A percentile compares a stretch with the other conserved stretches of the same genome.
Evolutionary conservation across 1,140 invertebrate species (phyloP).

Genomic region (Procambarus clarkii): DNA sequence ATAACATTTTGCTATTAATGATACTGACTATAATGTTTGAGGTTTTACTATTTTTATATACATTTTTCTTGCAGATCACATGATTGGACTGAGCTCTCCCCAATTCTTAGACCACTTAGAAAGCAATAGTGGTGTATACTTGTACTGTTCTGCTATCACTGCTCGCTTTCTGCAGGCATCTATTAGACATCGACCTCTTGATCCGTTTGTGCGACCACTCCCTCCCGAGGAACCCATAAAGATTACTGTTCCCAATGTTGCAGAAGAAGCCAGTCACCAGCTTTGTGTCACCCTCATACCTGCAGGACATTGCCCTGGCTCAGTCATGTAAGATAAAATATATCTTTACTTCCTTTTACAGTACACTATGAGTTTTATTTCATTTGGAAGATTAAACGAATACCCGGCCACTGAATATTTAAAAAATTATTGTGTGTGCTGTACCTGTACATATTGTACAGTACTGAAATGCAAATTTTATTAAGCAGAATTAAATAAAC

Average conservation of each 20-base stretch:
- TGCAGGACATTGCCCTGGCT: conserved; percentile 84
- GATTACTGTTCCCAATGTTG: conserved; percentile 71
- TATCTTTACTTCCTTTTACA: too few relatives aligned
- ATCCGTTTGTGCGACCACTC: conserved; percentile 66
- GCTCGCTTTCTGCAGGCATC: conserved; percentile 71
- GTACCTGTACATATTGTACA: too few relatives aligned
- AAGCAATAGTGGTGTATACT: conserved; percentile 71
- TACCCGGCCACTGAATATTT: too few relatives aligned
- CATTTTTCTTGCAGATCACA: conserved; percentile 79
- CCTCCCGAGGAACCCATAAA: conserved; percentile 71
- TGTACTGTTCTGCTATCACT: conserved; percentile 71
- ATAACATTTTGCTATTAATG: too few relatives aligned
- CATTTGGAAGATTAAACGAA: too few relatives aligned
- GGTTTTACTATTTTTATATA: neutral
- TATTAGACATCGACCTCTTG: conserved; percentile 64
- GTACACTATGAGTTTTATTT: too few relatives aligned
- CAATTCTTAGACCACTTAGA: conserved; percentile 73
- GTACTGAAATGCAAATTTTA: too few relatives aligned
- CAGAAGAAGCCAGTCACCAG: conserved; percentile 71
- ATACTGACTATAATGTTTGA: neutral
- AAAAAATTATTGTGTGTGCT: too few relatives aligned
- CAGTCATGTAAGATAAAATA: conserved; percentile 79
- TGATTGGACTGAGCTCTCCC: conserved; percentile 78
- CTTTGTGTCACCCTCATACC: conserved; percentile 80
- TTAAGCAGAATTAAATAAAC: too few relatives aligned